phyloP scores from a whole-genome alignment of 1,140 invertebrate genomes.

The Gryon sp. region DNA sequence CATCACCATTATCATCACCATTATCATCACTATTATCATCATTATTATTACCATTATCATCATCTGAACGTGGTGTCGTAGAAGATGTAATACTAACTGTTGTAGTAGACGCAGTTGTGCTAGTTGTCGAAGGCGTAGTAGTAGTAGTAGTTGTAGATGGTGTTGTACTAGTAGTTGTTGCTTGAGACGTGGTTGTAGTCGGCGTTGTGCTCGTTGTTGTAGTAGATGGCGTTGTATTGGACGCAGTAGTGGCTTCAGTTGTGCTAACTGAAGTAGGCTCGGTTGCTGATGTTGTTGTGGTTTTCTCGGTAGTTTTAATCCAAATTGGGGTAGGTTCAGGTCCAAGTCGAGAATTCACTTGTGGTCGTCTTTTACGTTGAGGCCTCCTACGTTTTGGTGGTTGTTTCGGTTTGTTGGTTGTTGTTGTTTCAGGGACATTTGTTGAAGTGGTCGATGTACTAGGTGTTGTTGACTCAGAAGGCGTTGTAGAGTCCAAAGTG shows the following conservation, averaged over 20 bases:
- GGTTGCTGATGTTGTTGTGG: constrained; percentile 9
- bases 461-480: neutral
- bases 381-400: constrained; percentile 18
- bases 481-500: too few relatives aligned
- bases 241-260: neutral
- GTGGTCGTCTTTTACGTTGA: constrained; percentile 5
- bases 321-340: constrained; percentile 50
- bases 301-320: constrained; percentile 59
- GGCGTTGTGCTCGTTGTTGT: neutral
- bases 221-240: too few relatives aligned
- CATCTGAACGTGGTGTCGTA: neutral
- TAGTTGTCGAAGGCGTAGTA: constrained; percentile 3
- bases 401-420: constrained; percentile 11
- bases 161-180: constrained; percentile 12
- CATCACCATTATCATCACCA: neutral
- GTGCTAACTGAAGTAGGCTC: neutral
- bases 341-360: neutral
- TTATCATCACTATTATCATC: neutral
- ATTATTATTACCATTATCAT: too few relatives aligned
- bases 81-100: neutral
- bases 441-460: neutral
- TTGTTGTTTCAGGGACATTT: constrained; percentile 5
- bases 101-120: constrained; percentile 7
- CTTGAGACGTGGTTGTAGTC: constrained; percentile 13
- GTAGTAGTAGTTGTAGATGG: constrained; percentile 7